Base-by-base conservation (phyloP, 30 jellyfish, hydroid and myxozoan genomes). In the Turritopsis dohrnii region DNA sequence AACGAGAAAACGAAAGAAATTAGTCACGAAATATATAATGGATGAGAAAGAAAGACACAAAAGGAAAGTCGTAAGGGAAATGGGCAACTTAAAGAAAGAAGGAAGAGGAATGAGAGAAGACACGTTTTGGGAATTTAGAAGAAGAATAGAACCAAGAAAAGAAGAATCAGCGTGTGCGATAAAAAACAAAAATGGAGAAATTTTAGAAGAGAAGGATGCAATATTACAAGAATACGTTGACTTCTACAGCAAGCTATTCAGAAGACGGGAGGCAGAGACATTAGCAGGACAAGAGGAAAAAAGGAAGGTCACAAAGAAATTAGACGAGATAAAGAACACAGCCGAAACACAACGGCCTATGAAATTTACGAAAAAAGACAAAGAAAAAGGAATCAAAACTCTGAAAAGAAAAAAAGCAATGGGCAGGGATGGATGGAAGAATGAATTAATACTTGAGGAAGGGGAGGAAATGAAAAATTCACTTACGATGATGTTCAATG, bases 391-490 rank as follows among this genome's bases (percentile, higher is more conserved):
- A 85, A 79, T 86, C 30, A 79, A 41, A 72, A 27, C 20, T 1
- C 80, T 86, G 66, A 86, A 86, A 52, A 1, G 85, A 16, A 71
- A 28, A 30, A 86, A 86, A 71, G 88, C n/a, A n/a, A n/a, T n/a
- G n/a, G n/a, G n/a, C n/a, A n/a, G n/a, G n/a, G n/a, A n/a, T n/a
- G n/a, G n/a, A n/a, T n/a, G n/a, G n/a, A n/a, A n/a, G n/a, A n/a
- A n/a, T n/a, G n/a, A n/a, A n/a, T n/a, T n/a, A n/a, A n/a, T n/a
- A n/a, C n/a, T n/a, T n/a, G n/a, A n/a, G n/a, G n/a, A n/a, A n/a
- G n/a, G n/a, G n/a, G n/a, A n/a, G n/a, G 94, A 86, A 71, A 86
- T 65, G 88, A 16, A 29, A 28, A 27, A 79, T 26, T 79, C 94
- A 4, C 66, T 80, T 52, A 79, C 22, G 22, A 86, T 22, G 81